Percentiles rank a stretch among this genome's conserved stretches.
Conservation (phyloP, 2,113 vertebrate species). For the Pedetes capensis region DNA sequence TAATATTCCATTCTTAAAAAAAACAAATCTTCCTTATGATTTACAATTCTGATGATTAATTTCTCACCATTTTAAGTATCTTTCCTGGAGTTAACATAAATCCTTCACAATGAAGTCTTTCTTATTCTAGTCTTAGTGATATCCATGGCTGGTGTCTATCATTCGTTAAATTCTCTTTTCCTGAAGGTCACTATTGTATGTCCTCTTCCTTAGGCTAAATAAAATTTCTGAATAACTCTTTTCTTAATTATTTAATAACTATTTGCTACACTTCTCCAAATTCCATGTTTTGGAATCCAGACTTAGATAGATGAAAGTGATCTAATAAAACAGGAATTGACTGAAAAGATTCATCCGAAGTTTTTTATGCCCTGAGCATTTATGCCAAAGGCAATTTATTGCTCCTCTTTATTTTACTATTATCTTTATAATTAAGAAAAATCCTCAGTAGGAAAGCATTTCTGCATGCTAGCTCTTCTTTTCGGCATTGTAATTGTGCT, state of each 20-base stretch:
- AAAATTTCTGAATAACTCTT: constrained; percentile 24
- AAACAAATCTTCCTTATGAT: constrained; percentile 24
- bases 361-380: not conserved
- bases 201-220: constrained; percentile 6
- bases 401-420: not conserved
- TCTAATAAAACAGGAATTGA: not conserved
- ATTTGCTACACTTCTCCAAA: constrained; percentile 36
- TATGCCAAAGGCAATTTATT: not conserved
- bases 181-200: not conserved
- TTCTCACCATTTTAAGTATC: constrained; percentile 19
- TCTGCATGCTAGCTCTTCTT: not conserved
- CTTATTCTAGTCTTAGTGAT: not conserved
- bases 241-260: constrained; percentile 31
- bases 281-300: not conserved
- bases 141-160: not conserved
- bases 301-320: not conserved
- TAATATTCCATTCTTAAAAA: not conserved
- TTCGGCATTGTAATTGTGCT: constrained; percentile 60
- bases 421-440: constrained; percentile 24
- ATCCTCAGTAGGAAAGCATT: constrained; percentile 11
- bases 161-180: constrained; percentile 10
- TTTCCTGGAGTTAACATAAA: constrained; percentile 28
- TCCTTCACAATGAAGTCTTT: not conserved
- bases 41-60: not conserved
- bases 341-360: not conserved